A percentile compares a stretch with the other conserved stretches of the same genome.
Conservation (phyloP, 2,888 invertebrate genomes). For the Perizoma affinitatum region DNA sequence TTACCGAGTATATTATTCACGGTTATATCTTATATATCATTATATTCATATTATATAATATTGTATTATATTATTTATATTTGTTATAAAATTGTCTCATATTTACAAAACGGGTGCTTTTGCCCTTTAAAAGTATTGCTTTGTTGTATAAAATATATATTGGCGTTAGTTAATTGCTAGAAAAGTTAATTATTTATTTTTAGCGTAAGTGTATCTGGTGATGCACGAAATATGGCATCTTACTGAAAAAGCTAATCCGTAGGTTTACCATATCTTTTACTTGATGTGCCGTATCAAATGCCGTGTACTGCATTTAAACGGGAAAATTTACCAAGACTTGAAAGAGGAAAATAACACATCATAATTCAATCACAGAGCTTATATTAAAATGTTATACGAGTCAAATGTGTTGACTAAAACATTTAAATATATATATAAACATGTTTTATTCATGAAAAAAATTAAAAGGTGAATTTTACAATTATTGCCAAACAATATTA, state of each 20-base stretch:
- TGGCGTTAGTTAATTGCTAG: conserved; percentile 18
- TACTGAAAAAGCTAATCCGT: not conserved
- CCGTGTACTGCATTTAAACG: conserved; percentile 1
- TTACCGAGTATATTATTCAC: not conserved
- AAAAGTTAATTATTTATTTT: not conserved
- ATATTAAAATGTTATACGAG: conserved; percentile 12
- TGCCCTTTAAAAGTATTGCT: conserved; percentile 19
- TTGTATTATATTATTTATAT: not conserved
- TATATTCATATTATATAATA: not conserved
- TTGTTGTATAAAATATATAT: conserved; percentile 17
- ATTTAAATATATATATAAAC: too few relatives aligned
- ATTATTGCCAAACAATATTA: too few relatives aligned
- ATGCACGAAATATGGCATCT: not conserved
- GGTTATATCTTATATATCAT: not conserved
- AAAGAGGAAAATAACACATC: not conserved
- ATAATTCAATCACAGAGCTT: conserved; percentile 2
- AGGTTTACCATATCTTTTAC: not conserved
- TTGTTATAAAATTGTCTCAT: conserved; percentile 13
- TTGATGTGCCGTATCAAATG: not conserved
- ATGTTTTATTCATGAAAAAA: too few relatives aligned
- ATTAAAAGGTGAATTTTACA: too few relatives aligned
- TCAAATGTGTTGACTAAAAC: too few relatives aligned
- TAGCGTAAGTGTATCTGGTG: not conserved
- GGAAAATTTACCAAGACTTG: not conserved
- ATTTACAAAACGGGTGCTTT: conserved; percentile 19